Base-by-base conservation (phyloP, 2,113 vertebrate genomes). In the Sigmodon hispidus region DNA sequence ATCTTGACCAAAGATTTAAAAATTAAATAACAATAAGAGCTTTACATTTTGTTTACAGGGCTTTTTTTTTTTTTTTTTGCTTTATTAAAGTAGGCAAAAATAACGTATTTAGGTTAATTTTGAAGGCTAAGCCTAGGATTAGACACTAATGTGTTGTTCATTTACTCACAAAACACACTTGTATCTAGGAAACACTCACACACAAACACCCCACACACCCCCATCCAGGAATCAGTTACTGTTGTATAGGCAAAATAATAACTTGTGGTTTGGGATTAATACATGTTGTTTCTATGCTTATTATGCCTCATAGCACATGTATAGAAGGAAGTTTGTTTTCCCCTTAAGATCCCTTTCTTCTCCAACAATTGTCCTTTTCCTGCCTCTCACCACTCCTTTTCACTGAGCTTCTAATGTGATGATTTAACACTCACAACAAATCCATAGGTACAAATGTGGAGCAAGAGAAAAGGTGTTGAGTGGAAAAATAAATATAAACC, bases 1-100 rank as follows among this genome's bases (percentile, higher is more conserved):
- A 36, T 65, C 86, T 94, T 91, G 89, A 96, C 96, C 96, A 95
- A 96, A 93, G 45, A 6, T 91, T 65, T 93, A 65, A 45, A 84
- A 89, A 31, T 50, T 50, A 31, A 43, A 61, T 10, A 85, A 50
- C 8, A 70, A 89, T 45, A 55, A 59, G n/a, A 88, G n/a, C 12
- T 67, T 55, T 80, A 52, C 40, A 83, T 91, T 91, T 83, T 94
- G 65, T 93, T 94, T 94, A 91, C 13, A 95, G 84, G n/a, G n/a
- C n/a, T 40, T 70, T 3, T 40, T 79, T 13, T 52, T 80, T 10
- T 57, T 87, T 93, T 26, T 57, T 81, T 59, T 83, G 55, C 31
- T 59, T 43, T 59, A 21, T 21, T 70, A 69, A 70, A 36, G 63
- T 72, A 90, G 84, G n/a, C 40, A 17, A 87, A 92, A 96, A 73